phyloP scores from a whole-genome alignment of 1,140 invertebrate species.

The Scylla paramamosain region DNA sequence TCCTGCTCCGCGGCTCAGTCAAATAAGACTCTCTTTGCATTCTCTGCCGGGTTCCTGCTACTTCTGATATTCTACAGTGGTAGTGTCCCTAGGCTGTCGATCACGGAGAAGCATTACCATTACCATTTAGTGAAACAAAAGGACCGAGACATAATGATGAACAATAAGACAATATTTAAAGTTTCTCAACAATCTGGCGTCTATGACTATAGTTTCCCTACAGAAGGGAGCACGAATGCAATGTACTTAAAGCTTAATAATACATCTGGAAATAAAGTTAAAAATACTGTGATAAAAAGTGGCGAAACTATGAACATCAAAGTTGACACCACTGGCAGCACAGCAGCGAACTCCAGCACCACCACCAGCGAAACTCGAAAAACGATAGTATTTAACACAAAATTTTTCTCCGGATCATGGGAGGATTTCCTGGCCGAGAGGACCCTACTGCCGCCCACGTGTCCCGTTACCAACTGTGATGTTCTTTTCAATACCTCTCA shows the following conservation, averaged over 20 bases:
- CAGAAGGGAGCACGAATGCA: background rate
- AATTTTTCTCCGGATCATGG: constrained; percentile 42
- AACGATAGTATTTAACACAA: constrained; percentile 29
- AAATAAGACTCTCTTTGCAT: background rate
- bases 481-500: constrained; percentile 36
- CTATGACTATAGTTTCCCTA: background rate
- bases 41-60: background rate
- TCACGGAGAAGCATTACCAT: background rate
- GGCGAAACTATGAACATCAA: background rate
- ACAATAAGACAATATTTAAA: background rate
- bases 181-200: background rate
- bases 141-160: background rate
- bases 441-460: background rate
- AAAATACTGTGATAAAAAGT: background rate
- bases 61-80: background rate
- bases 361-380: background rate
- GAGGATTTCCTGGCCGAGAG: background rate
- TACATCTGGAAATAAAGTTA: background rate
- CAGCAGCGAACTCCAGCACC: background rate
- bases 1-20: background rate
- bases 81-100: background rate
- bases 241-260: background rate
- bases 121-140: background rate
- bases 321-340: background rate
- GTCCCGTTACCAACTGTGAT: constrained; percentile 45